Evolutionary conservation across 2,113 vertebrate genomes (phyloP).

Genomic region (Phocoena phocoena): DNA sequence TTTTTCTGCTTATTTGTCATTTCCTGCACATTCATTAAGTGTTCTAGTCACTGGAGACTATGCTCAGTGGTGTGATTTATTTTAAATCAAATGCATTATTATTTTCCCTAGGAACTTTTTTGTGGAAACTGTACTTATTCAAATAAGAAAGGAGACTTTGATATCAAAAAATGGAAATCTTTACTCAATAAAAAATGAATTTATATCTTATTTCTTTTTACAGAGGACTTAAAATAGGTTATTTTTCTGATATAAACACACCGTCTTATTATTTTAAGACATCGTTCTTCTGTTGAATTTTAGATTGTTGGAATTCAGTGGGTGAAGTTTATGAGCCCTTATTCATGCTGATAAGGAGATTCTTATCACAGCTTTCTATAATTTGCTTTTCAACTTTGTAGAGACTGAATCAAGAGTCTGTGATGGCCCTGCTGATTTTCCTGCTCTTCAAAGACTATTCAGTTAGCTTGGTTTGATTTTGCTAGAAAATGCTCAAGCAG

Average conservation of each 20-base stretch:
- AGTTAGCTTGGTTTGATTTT: slow-evolving; percentile 52
- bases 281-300: slow-evolving; percentile 12
- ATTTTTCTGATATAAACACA: slow-evolving; percentile 2
- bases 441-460: slow-evolving; percentile 36
- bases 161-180: not conserved
- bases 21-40: not conserved
- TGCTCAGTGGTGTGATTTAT: slow-evolving; percentile 8
- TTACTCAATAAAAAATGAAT: slow-evolving; percentile 33
- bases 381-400: slow-evolving; percentile 44
- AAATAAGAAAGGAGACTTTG: not conserved
- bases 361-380: slow-evolving; percentile 18
- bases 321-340: slow-evolving; percentile 24
- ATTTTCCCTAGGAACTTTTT: slow-evolving; percentile 31
- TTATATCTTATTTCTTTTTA: not conserved
- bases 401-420: slow-evolving; percentile 20
- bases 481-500: slow-evolving; percentile 24
- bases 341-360: slow-evolving; percentile 11
- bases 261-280: not conserved
- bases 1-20: not conserved
- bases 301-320: slow-evolving; percentile 14
- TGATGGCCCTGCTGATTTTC: slow-evolving; percentile 31
- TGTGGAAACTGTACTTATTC: slow-evolving; percentile 4
- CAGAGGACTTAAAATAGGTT: not conserved
- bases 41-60: not conserved
- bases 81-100: slow-evolving; percentile 31